phyloP scores from a whole-genome alignment of 1,140 invertebrate genomes.

The Pentalonia nigronervosa region DNA sequence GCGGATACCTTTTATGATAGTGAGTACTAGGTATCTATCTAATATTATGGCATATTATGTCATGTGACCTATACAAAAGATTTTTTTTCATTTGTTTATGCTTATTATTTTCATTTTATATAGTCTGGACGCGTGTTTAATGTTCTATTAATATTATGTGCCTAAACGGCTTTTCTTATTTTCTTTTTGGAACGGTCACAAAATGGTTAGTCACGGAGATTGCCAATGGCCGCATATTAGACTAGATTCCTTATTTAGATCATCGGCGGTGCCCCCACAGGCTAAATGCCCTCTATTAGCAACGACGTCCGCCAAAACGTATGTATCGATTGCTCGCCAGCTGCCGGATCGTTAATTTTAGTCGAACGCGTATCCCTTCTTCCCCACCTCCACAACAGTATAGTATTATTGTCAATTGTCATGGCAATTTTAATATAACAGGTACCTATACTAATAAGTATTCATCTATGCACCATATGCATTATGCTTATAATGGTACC shows the following conservation, averaged over 20 bases:
- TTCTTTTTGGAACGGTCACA: slow-evolving; percentile 52
- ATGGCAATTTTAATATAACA: neutral
- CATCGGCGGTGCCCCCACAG: neutral
- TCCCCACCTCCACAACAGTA: neutral
- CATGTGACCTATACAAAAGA: neutral
- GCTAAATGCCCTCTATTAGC: slow-evolving; percentile 20
- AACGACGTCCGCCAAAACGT: slow-evolving; percentile 6
- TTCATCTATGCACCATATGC: neutral
- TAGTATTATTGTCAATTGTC: neutral
- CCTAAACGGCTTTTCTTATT: slow-evolving; percentile 20
- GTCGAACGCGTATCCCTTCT: neutral
- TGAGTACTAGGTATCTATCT: neutral
- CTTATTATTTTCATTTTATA: neutral
- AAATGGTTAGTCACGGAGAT: slow-evolving; percentile 33
- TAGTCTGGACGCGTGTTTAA: neutral
- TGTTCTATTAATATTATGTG: slow-evolving; percentile 49
- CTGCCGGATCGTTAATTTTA: slow-evolving; percentile 31
- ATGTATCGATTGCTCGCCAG: slow-evolving; percentile 37
- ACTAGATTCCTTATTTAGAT: slow-evolving; percentile 55
- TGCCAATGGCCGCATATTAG: slow-evolving; percentile 48
- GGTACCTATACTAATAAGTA: neutral
- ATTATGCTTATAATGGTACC: no score
- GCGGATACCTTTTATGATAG: neutral
- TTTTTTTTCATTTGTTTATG: neutral
- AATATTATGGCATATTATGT: neutral